Percentiles rank a stretch among this genome's conserved stretches.
These are phyloP conservation scores for Apostichopus californicus DNA, from an alignment of 35 echinoderm and acorn worm species.

Conservation along the genomic window DNA sequence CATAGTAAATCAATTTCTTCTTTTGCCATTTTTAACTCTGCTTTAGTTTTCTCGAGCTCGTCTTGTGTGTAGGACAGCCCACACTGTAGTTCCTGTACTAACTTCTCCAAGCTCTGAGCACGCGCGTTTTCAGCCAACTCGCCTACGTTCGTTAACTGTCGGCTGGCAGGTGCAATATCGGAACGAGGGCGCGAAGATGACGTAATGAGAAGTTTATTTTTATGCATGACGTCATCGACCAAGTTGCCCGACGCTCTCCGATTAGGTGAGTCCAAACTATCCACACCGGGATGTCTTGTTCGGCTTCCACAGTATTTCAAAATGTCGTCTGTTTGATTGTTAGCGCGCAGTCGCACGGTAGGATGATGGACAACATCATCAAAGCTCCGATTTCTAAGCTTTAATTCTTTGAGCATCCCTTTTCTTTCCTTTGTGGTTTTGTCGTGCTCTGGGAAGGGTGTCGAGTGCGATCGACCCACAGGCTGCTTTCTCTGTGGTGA, in stretches of 20 bases:
- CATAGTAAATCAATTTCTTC: conserved; percentile 24
- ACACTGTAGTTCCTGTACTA: conserved; percentile 27
- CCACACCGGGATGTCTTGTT: background rate
- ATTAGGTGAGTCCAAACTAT: background rate
- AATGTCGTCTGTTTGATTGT: background rate
- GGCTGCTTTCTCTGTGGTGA: background rate
- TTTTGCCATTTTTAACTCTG: conserved; percentile 32
- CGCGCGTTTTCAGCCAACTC: background rate
- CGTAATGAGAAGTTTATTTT: background rate
- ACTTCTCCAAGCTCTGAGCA: conserved; percentile 16
- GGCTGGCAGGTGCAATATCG: background rate
- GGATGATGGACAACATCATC: conserved; percentile 31
- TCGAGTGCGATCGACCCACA: conserved; percentile 3
- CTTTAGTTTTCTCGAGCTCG: conserved; percentile 19
- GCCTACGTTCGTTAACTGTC: background rate
- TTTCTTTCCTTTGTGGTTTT: background rate
- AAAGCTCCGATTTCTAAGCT: background rate
- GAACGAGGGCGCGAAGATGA: background rate
- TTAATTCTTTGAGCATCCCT: background rate
- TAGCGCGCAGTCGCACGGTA: background rate
- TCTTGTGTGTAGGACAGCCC: conserved; percentile 31
- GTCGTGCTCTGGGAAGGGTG: conserved; percentile 8
- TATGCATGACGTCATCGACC: background rate
- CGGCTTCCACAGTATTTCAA: background rate
- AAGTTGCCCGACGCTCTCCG: background rate